Percentiles rank a stretch among this genome's conserved stretches.
phyloP scores from a whole-genome alignment of 1,140 invertebrate species.

The Panagrolaimus sp. region DNA sequence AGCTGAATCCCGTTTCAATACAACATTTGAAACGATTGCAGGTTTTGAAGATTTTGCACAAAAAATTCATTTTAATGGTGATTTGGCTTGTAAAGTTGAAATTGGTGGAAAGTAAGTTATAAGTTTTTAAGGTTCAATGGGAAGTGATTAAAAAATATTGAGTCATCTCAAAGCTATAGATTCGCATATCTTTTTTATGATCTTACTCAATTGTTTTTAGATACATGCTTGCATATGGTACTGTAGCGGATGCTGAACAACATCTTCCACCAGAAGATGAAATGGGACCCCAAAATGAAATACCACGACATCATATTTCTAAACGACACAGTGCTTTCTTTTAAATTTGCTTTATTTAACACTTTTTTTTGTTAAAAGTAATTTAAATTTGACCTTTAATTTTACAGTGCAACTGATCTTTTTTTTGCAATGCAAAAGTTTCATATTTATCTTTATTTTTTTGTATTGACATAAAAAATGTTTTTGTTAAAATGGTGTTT shows the following conservation, averaged over 20 bases:
- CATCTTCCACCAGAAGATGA: neutral
- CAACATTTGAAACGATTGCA: slow-evolving; percentile 43
- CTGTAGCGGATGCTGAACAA: slow-evolving; percentile 39
- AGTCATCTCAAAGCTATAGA: too few relatives aligned
- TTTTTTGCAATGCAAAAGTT: too few relatives aligned
- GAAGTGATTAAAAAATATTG: too few relatives aligned
- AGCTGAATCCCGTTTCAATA: slow-evolving; percentile 25
- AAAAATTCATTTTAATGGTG: slow-evolving; percentile 50
- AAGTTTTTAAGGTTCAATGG: too few relatives aligned
- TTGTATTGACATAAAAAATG: too few relatives aligned
- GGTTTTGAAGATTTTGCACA: slow-evolving; percentile 54
- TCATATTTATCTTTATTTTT: too few relatives aligned
- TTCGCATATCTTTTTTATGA: too few relatives aligned
- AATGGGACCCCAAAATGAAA: neutral
- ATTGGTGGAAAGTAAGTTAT: slow-evolving; percentile 50
- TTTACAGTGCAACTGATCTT: too few relatives aligned
- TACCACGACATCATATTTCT: neutral
- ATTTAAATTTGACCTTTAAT: too few relatives aligned
- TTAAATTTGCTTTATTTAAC: too few relatives aligned
- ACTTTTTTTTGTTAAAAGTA: too few relatives aligned
- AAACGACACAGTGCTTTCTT: neutral
- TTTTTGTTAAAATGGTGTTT: too few relatives aligned
- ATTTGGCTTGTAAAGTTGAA: slow-evolving; percentile 52
- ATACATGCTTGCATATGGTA: slow-evolving; percentile 51
- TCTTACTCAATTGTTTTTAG: slow-evolving; percentile 12